phyloP scores from a whole-genome alignment of 2,113 vertebrate genomes.

The Cyanocitta stelleri region DNA sequence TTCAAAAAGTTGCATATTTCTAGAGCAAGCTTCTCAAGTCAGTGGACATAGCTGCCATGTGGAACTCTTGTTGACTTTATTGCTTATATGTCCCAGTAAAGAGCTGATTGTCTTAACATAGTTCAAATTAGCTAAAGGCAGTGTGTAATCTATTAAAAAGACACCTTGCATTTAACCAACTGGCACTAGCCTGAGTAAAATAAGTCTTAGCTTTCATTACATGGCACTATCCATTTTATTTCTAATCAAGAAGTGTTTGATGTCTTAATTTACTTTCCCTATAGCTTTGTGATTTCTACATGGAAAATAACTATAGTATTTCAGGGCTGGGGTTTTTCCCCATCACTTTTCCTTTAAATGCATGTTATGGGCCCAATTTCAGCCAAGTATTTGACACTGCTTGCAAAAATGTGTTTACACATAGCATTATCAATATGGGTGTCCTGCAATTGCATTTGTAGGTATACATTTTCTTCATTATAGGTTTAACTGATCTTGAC shows the following conservation, averaged over 20 bases:
- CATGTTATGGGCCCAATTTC: background rate
- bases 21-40: background rate
- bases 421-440: background rate
- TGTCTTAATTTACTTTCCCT: background rate
- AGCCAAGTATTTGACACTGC: background rate
- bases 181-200: background rate
- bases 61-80: constrained; percentile 2
- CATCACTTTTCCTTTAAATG: background rate
- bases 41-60: background rate
- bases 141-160: background rate
- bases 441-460: background rate
- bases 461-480: background rate
- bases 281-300: background rate
- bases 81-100: background rate
- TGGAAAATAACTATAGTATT: background rate
- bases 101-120: background rate
- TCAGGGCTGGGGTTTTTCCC: accelerated
- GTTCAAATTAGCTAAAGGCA: constrained; percentile 21
- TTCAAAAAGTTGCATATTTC: background rate
- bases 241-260: background rate
- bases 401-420: background rate
- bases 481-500: background rate
- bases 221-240: background rate
- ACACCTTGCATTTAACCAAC: background rate
- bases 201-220: background rate